phyloP scores from a whole-genome alignment of 2,888 invertebrate genomes.

The Gastracanthus pulcherrimus region DNA sequence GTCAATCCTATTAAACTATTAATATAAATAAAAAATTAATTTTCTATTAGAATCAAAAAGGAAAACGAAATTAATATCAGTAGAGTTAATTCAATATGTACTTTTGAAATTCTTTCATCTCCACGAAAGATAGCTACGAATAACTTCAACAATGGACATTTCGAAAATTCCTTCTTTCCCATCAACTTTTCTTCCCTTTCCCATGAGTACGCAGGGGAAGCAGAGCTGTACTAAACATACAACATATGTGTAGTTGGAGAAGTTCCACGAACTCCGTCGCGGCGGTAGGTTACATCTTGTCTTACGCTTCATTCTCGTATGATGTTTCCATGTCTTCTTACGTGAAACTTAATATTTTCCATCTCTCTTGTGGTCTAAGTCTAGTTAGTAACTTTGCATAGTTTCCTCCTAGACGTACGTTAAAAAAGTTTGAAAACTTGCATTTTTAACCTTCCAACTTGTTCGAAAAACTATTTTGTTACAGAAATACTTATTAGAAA shows the following conservation, averaged over 20 bases:
- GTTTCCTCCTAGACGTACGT: not conserved
- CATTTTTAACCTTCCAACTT: not conserved
- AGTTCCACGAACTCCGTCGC: conserved; percentile 46
- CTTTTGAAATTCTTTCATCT: not conserved
- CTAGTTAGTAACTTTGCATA: conserved; percentile 22
- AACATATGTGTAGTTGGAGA: conserved; percentile 30
- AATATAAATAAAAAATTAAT: too few species aligned
- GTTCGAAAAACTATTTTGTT: too few species aligned
- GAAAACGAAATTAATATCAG: not conserved
- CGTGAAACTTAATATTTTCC: conserved; percentile 54
- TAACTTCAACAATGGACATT: conserved; percentile 24
- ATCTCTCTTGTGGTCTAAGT: conserved; percentile 19
- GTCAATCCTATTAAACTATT: too few species aligned
- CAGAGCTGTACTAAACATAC: conserved; percentile 44
- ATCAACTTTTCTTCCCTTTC: conserved; percentile 48
- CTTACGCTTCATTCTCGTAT: conserved; percentile 26
- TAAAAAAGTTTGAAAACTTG: not conserved
- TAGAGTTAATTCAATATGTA: not conserved
- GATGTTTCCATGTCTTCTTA: conserved; percentile 28
- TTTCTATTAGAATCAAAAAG: not conserved
- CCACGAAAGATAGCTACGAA: not conserved
- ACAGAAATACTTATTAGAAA: too few species aligned
- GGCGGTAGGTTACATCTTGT: conserved; percentile 52
- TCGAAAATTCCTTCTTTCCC: conserved; percentile 54
- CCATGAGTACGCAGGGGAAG: conserved; percentile 16